These are phyloP conservation scores for Rhineura floridana DNA, from an alignment of 2,113 vertebrate genomes.

Conservation along the genomic window DNA sequence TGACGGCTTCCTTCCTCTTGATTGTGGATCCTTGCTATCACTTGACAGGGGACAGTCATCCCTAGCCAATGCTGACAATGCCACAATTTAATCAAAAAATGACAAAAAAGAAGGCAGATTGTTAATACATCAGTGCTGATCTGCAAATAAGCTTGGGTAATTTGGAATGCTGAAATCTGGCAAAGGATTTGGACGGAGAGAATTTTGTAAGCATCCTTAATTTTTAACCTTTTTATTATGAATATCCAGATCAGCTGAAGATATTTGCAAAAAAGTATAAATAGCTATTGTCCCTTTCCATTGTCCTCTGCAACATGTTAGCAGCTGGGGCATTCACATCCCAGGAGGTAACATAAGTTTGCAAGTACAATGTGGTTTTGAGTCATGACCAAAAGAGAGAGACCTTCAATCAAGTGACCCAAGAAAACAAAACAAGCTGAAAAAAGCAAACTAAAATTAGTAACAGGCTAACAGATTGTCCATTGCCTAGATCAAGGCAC, in stretches of 20 bases:
- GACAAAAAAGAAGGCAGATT: not conserved
- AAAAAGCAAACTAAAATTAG: slow-evolving; percentile 63
- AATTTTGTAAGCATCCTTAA: not conserved
- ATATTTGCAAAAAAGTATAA: not conserved
- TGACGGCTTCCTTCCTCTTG: not conserved
- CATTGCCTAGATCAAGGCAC: slow-evolving; percentile 45
- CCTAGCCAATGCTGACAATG: not conserved
- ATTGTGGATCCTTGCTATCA: not conserved
- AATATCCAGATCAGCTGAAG: not conserved
- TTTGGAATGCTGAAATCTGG: not conserved
- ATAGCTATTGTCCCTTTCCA: not conserved
- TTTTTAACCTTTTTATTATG: not conserved
- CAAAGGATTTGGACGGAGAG: not conserved
- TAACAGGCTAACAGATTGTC: slow-evolving; percentile 58
- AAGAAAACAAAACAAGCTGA: slow-evolving; percentile 60
- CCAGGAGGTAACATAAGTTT: not conserved
- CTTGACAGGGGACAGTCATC: not conserved
- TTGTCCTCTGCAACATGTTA: not conserved
- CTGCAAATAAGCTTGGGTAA: not conserved
- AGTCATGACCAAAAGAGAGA: slow-evolving; percentile 18
- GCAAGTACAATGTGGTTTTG: slow-evolving; percentile 30
- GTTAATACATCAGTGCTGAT: not conserved
- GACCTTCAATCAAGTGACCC: slow-evolving; percentile 38
- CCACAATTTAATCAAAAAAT: not conserved
- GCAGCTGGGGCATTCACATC: not conserved